A percentile compares a stretch with the other conserved stretches of the same genome.
phyloP scores from a whole-genome alignment of 2,888 invertebrate species.

The Plebejus argus region DNA sequence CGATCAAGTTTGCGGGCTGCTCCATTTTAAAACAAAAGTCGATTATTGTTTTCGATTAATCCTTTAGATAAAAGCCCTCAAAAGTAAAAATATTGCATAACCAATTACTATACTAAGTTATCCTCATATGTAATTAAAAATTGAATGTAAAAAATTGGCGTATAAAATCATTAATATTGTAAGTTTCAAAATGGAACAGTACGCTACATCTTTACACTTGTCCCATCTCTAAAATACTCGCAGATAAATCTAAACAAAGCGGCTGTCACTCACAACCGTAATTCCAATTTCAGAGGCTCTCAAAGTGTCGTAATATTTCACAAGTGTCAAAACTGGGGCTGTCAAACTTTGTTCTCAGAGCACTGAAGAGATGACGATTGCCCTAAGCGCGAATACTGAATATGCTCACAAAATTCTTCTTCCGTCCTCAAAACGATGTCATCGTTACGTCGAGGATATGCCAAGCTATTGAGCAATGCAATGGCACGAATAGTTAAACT shows the following conservation, averaged over 20 bases:
- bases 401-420: neutral
- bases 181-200: neutral
- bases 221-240: neutral
- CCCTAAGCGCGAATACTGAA: neutral
- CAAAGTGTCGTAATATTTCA: conserved; percentile 23
- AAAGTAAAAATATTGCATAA: neutral
- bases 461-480: neutral
- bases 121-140: neutral
- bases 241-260: conserved; percentile 8
- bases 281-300: conserved; percentile 25
- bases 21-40: neutral
- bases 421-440: neutral
- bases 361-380: neutral
- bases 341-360: conserved; percentile 12
- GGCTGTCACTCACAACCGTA: conserved; percentile 11
- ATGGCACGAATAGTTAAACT: too few species aligned
- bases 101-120: neutral
- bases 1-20: neutral
- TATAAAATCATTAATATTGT: neutral
- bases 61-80: neutral
- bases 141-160: neutral
- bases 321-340: conserved; percentile 20
- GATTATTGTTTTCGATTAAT: neutral
- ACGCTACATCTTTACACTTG: neutral
- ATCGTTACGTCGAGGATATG: neutral